phyloP scores from a whole-genome alignment of 2,888 invertebrate genomes.

The Amphimallon solstitiale region DNA sequence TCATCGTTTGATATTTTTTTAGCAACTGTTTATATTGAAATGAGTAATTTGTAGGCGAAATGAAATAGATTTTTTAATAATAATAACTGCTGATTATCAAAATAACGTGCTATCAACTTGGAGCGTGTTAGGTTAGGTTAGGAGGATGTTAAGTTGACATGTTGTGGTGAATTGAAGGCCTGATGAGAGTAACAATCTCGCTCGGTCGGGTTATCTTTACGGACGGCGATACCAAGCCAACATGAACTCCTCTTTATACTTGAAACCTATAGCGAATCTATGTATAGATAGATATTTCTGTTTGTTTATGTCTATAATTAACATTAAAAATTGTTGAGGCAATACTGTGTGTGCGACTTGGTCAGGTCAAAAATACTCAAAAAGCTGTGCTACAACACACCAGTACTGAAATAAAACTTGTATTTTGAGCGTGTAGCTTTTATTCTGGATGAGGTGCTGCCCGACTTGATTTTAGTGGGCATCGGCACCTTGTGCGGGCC shows the following conservation, averaged over 20 bases:
- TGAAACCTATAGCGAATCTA: constrained; percentile 59
- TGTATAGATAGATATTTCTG: constrained; percentile 66
- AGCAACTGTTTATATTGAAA: no score
- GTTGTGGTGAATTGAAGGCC: neutral
- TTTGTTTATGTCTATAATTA: constrained; percentile 67
- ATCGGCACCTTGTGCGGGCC: constrained; percentile 55
- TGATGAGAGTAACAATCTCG: neutral
- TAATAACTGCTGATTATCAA: neutral
- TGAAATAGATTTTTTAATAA: no score
- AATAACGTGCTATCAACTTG: neutral
- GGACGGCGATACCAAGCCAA: constrained; percentile 18
- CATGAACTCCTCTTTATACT: constrained; percentile 29
- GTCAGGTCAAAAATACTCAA: constrained; percentile 67
- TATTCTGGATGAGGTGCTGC: constrained; percentile 62
- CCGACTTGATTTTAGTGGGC: constrained; percentile 57
- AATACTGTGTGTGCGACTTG: constrained; percentile 63
- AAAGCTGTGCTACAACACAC: constrained; percentile 64
- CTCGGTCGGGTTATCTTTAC: constrained; percentile 6
- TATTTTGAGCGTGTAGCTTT: constrained; percentile 64
- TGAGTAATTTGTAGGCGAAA: no score
- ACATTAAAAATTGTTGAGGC: constrained; percentile 65
- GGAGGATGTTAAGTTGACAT: no score
- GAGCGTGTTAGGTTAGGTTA: no score
- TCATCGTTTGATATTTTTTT: no score
- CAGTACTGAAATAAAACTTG: constrained; percentile 66